Evolutionary conservation across 2,797 vertebrate species (phyloP), one percentile per base, ranked within the genome.

Genomic region (Acropternis orthonyx): DNA sequence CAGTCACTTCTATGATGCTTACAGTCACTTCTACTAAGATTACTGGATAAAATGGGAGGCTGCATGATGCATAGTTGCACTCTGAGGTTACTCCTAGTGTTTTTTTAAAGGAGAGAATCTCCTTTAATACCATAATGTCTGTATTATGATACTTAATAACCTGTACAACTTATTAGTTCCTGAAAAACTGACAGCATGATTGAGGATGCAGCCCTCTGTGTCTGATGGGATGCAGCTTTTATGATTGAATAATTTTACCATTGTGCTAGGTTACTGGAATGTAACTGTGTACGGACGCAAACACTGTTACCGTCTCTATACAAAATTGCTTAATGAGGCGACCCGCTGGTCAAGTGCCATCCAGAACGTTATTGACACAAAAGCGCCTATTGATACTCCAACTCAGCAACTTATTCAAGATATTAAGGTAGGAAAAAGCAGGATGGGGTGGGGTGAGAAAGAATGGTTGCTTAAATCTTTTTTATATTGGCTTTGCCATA

Each of bases 391-490:
- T 5, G 99, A 99, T 92, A 99, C 99, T 27, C 99, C 99, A 39
- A 99, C 99, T 5, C 99, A 99, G 97, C 99, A 99, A 75, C 99
- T 99, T 65, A 98, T 99, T 96, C 99, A 98, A 84, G 99, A 99
- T 96, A 99, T 99, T 96, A 99, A 99, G 99, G 99, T 99, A 92
- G 61, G 96, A 15, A 9, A 36, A 52, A 66, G 34, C 37, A 34
- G 7, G 32, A 66, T 41, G 30, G 20, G 0, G 0, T 62, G 55
- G 51, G 20, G 20, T 88, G 44, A 71, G 73, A 73, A 81, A 59
- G 59, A 87, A 46, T 14, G 20, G 20, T 28, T 69, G 17, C n/a
- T 85, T 68, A 48, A 36, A 49, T 61, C 39, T 28, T 48, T 62
- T 69, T 65, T 28, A 21, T 51, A 69, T 80, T 91, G 66, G 69